Evolutionary conservation across 1,140 invertebrate species (phyloP).

Genomic region (Mya arenaria): DNA sequence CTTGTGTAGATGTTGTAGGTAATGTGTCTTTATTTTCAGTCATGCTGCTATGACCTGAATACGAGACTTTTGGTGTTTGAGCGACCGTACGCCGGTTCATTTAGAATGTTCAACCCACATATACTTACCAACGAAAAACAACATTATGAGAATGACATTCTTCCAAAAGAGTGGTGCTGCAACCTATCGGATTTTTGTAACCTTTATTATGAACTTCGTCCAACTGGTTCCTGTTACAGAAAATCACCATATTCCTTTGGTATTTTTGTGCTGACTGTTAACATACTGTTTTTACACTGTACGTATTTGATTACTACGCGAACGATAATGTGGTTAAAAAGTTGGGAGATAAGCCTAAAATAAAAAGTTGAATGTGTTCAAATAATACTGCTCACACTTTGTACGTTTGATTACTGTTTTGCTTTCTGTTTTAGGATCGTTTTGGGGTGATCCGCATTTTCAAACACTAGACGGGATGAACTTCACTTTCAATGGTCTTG

Average conservation of each 20-base stretch:
- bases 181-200: neutral
- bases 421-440: neutral
- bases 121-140: neutral
- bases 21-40: too few relatives aligned
- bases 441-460: conserved; percentile 93
- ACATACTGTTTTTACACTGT: too few relatives aligned
- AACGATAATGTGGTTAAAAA: too few relatives aligned
- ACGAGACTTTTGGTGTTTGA: neutral
- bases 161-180: neutral
- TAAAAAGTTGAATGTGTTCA: too few relatives aligned
- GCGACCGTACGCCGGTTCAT: neutral
- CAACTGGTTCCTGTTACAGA: neutral
- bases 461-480: conserved; percentile 94
- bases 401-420: neutral
- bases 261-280: too few relatives aligned
- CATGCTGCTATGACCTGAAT: neutral
- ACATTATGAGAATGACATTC: neutral
- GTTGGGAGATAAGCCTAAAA: too few relatives aligned
- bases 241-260: neutral
- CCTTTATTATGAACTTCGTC: neutral
- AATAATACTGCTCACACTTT: too few relatives aligned
- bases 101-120: neutral
- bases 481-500: conserved; percentile 98
- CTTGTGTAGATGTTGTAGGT: too few relatives aligned
- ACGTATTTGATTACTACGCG: too few relatives aligned